A percentile compares a stretch with the other conserved stretches of the same genome.
Conservation (phyloP, 1,140 invertebrate species). For the Colletes latitarsis region DNA sequence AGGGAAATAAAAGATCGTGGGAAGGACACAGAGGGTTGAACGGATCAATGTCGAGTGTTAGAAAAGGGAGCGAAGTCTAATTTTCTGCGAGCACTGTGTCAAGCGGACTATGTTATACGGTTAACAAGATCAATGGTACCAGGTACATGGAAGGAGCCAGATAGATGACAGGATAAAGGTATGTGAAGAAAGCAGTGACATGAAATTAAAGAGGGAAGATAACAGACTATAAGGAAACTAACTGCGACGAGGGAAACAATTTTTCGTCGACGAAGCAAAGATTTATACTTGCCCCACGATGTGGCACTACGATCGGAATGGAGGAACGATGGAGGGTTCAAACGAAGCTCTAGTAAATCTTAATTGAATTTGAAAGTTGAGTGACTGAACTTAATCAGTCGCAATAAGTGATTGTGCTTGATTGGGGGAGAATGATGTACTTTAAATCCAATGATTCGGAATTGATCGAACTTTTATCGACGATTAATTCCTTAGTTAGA, state of each 20-base stretch:
- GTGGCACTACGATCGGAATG: background rate
- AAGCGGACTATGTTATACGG: too few species aligned
- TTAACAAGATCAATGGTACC: constrained; percentile 5
- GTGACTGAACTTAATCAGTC: constrained; percentile 4
- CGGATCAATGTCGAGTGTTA: background rate
- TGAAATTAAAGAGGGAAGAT: background rate
- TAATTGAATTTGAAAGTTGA: constrained; percentile 19
- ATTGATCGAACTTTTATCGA: background rate
- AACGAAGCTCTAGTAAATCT: background rate
- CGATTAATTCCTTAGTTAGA: too few species aligned
- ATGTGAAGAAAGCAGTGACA: background rate
- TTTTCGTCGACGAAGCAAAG: background rate
- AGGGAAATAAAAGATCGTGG: constrained; percentile 9
- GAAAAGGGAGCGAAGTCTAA: background rate
- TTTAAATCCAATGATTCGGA: background rate
- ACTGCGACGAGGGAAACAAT: background rate
- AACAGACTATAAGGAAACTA: background rate
- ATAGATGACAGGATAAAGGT: background rate
- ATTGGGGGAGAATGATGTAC: background rate
- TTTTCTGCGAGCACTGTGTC: background rate
- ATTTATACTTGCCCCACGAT: background rate
- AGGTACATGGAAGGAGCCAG: too few species aligned
- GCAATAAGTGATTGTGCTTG: background rate
- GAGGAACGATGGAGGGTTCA: background rate
- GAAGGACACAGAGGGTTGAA: background rate